Percentiles rank a stretch among this genome's conserved stretches.
These are phyloP conservation scores for Lucifuga dentata DNA, from an alignment of 2,113 vertebrate genomes.

Conservation along the genomic window DNA sequence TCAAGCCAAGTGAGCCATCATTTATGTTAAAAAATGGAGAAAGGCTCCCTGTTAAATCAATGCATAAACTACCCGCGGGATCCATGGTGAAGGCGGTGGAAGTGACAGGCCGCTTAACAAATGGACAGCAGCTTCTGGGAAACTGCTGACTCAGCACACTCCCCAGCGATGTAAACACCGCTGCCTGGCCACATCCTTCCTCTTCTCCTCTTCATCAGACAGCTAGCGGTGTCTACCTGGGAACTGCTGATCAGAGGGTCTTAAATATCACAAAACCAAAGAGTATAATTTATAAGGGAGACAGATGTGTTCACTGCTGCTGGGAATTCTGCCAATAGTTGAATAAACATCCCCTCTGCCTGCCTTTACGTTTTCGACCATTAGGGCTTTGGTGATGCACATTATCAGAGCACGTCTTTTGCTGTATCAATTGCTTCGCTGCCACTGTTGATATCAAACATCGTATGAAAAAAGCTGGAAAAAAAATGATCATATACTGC, in stretches of 20 bases:
- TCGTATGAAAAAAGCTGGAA: constrained; percentile 22
- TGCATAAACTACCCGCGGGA: constrained; percentile 80
- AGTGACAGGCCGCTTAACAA: constrained; percentile 79
- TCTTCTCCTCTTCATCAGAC: constrained; percentile 53
- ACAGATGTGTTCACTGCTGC: constrained; percentile 43
- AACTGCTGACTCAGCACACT: constrained; percentile 75
- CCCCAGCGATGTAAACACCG: constrained; percentile 22
- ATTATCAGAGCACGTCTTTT: constrained; percentile 24
- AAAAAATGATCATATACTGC: constrained; percentile 50
- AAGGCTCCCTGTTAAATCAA: constrained; percentile 79
- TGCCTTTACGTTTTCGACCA: constrained; percentile 44
- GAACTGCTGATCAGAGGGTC: constrained; percentile 74
- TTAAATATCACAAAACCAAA: constrained; percentile 75
- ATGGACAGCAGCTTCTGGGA: constrained; percentile 67
- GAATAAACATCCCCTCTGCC: constrained; percentile 48
- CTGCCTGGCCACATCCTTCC: constrained; percentile 18
- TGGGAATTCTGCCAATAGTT: constrained; percentile 56
- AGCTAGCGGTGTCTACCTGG: constrained; percentile 52
- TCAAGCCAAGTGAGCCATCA: constrained; percentile 75
- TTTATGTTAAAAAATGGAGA: constrained; percentile 77
- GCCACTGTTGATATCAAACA: constrained; percentile 48
- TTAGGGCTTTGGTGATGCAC: constrained; percentile 8
- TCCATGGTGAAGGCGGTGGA: constrained; percentile 72
- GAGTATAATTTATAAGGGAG: constrained; percentile 64
- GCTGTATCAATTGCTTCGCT: constrained; percentile 14